Evolutionary conservation across 2,888 invertebrate species (phyloP), one percentile per base, ranked within the genome.

Genomic region (Neoascia interrupta): DNA sequence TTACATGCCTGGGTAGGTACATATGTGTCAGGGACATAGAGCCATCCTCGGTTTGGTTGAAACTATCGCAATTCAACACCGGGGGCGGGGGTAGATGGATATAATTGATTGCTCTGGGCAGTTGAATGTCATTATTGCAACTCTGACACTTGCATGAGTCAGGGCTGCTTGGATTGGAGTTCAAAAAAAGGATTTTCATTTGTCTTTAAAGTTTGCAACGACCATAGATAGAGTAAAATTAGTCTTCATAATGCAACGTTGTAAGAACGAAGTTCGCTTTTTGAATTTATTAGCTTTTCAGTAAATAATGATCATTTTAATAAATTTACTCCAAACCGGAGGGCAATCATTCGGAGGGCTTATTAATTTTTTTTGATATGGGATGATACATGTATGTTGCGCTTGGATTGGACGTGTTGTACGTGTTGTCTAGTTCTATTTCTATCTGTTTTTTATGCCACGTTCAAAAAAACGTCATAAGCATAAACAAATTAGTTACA

Each of bases 121-220:
- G 36, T 36, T 53, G 54, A 34, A 53, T 70, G 41, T 13, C 23
- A 64, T 66, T 70, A 54, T 58, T 64, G 70, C 47, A 60, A 53
- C 43, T 64, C 53, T 66, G 70, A 76, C 53, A 70, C 70, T 60
- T 70, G 39, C 69, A 75, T 49, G 63, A 69, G 43, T 51, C 34
- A 49, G 28, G 21, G 23, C 34, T 43, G n/a, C 5, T 23, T 16
- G 11, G 13, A 15, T 51, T 63, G 43, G 16, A 41, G 47, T 34
- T 31, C 18, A 10, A 16, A 10, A 31, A 21, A 11, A 36, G 49
- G 11, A 23, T 45, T 28, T 21, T 51, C 23, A 51, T 64, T 41
- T 49, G 39, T 19, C n/a, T 18, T 36, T 19, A n/a, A 34, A 49
- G 21, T 41, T 28, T 61, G 28, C 43, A 19, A 26, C 23, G 5